A percentile compares a stretch with the other conserved stretches of the same genome.
phyloP scores from a whole-genome alignment of 2,113 vertebrate genomes.

The Willisornis vidua region DNA sequence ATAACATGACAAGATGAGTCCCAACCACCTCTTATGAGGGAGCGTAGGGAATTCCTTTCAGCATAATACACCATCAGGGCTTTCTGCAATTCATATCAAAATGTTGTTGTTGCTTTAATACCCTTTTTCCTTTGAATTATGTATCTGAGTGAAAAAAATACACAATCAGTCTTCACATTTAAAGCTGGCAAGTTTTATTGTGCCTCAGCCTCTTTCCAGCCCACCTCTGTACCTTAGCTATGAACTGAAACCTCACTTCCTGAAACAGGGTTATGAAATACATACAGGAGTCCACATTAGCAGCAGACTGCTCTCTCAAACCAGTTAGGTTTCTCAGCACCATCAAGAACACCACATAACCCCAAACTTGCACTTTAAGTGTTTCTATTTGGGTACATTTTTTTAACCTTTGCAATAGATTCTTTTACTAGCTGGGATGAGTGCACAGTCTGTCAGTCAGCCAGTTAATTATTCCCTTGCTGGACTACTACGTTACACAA shows the following conservation, averaged over 20 bases:
- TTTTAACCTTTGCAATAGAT: not conserved
- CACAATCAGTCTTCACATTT: not conserved
- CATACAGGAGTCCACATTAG: not conserved
- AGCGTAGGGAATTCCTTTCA: not conserved
- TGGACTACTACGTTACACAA: not conserved
- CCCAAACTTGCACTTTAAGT: not conserved
- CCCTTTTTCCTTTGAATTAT: not conserved
- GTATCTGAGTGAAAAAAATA: not conserved
- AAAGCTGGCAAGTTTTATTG: not conserved
- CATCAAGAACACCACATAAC: fast-evolving
- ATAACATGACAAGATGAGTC: not conserved
- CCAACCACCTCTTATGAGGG: not conserved
- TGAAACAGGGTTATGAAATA: not conserved
- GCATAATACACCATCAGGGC: not conserved
- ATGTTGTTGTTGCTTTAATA: not conserved
- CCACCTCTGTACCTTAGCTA: not conserved
- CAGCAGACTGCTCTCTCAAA: not conserved
- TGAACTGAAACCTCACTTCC: not conserved
- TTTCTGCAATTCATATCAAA: not conserved
- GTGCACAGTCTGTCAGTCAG: not conserved
- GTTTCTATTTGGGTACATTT: not conserved
- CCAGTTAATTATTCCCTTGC: not conserved
- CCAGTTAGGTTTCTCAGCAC: not conserved
- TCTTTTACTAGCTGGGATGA: not conserved
- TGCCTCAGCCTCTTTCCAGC: not conserved